Base-by-base conservation (phyloP, 2,888 invertebrate species). In the Ochlodes sylvanus region DNA sequence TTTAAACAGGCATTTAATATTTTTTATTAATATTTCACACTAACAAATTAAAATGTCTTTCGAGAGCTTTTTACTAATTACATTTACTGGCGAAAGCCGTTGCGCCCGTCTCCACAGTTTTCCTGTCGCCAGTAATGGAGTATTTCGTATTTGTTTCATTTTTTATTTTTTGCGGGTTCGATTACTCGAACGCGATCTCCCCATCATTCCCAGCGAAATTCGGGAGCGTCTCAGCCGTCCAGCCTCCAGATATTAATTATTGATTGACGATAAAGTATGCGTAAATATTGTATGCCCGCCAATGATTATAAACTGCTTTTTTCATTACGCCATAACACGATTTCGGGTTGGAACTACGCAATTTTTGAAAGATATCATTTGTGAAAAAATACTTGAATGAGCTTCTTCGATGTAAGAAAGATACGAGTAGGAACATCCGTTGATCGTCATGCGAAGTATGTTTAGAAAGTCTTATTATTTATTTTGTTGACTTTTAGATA, bases 131-230 rank as follows among this genome's bases (percentile, higher is more conserved):
- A 76, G 91, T 92, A 92, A 93, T 92, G 92, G 89, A 91, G 92
- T 91, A 92, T 92, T 93, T 92, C 90, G 91, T 92, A 92, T 93
- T 93, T 93, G 91, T 85, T 89, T 93, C 92, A 91, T 91, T 93
- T 92, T 92, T 92, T 87, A 89, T 88, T 93, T 93, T 93, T 92
- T 92, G 90, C 79, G 81, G 82, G 88, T 89, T 91, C 92, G 92
- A 92, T 93, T 93, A 93, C 93, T 85, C 90, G 93, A 91, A 92
- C 90, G 90, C 92, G 92, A 92, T 90, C 89, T 87, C 85, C 85
- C 84, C 89, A 87, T 89, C 89, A 87, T 89, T 90, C 89, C 86
- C 79, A 84, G 90, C 90, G 90, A 92, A 93, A 93, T 93, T 93
- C 93, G 93, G 93, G 92, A 93, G 93, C 93, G 88, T 90, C 89